These are phyloP conservation scores for Emmelina monodactyla DNA, from an alignment of 2,888 invertebrate species.

Conservation along the genomic window DNA sequence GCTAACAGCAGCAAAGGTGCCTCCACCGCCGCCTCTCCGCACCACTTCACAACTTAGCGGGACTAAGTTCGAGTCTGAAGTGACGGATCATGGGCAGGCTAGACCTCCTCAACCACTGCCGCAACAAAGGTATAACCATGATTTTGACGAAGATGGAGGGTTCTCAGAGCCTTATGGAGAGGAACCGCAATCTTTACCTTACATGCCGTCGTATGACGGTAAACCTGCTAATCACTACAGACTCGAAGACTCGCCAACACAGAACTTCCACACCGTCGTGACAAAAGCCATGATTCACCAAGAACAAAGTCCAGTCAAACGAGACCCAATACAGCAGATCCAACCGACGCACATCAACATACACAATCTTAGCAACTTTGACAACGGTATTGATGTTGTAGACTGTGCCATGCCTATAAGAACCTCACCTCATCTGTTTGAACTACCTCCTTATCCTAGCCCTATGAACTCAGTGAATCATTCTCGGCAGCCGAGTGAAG, in stretches of 20 bases:
- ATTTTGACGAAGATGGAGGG: constrained; percentile 52
- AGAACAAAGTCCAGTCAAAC: constrained; percentile 75
- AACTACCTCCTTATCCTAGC: constrained; percentile 83
- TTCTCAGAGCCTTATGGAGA: constrained; percentile 58
- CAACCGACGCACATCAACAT: constrained; percentile 34
- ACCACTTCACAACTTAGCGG: constrained; percentile 86
- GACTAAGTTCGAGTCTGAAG: constrained; percentile 69
- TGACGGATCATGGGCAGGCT: constrained; percentile 32
- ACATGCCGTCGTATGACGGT: constrained; percentile 63
- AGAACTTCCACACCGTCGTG: constrained; percentile 74
- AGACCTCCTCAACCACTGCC: constrained; percentile 34
- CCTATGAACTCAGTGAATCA: constrained; percentile 79
- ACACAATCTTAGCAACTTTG: constrained; percentile 49
- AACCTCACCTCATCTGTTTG: constrained; percentile 55
- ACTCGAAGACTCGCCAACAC: constrained; percentile 44
- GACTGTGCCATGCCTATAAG: constrained; percentile 62
- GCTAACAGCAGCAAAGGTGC: constrained; percentile 83
- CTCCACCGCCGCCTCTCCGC: constrained; percentile 84
- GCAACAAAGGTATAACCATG: constrained; percentile 28
- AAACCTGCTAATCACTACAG: constrained; percentile 42
- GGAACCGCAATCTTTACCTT: constrained; percentile 71
- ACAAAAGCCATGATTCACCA: constrained; percentile 87
- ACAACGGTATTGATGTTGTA: constrained; percentile 69
- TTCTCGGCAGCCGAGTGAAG: constrained; percentile 87
- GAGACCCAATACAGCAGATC: constrained; percentile 35